phyloP scores from a whole-genome alignment of 2,888 invertebrate genomes.

The Zygogramma bicolorata region DNA sequence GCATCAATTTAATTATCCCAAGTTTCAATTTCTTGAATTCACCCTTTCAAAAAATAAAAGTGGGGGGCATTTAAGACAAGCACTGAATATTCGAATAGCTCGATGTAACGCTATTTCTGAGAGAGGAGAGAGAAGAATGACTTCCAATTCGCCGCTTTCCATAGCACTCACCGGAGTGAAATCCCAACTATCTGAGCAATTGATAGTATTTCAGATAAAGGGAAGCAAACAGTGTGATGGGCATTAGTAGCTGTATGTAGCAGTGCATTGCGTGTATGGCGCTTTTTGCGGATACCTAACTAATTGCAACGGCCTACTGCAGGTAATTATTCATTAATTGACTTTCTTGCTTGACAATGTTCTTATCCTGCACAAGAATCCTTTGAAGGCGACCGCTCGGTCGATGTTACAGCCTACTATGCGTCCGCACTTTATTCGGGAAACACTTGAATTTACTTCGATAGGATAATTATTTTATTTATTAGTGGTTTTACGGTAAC shows the following conservation, averaged over 20 bases:
- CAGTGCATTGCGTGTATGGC: slow-evolving; percentile 17
- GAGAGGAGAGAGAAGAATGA: too few relatives aligned
- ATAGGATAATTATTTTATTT: slow-evolving; percentile 51
- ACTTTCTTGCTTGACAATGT: slow-evolving; percentile 63
- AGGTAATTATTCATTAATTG: slow-evolving; percentile 63
- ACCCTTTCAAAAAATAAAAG: too few relatives aligned
- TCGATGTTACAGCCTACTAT: slow-evolving; percentile 27
- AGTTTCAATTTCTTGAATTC: too few relatives aligned
- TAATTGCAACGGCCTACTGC: slow-evolving; percentile 56
- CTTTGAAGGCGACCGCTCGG: slow-evolving; percentile 52
- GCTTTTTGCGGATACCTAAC: slow-evolving; percentile 48
- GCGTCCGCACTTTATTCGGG: slow-evolving; percentile 51
- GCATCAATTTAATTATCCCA: too few relatives aligned
- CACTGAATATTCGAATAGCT: too few relatives aligned
- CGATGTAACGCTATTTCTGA: too few relatives aligned
- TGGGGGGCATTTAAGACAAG: too few relatives aligned
- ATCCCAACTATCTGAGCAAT: slow-evolving; percentile 1
- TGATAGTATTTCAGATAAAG: slow-evolving; percentile 11
- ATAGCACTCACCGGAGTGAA: not conserved
- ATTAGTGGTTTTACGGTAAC: slow-evolving; percentile 36
- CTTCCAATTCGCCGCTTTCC: not conserved
- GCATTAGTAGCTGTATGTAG: slow-evolving; percentile 12
- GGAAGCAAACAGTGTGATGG: slow-evolving; percentile 17
- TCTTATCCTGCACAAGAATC: slow-evolving; percentile 58
- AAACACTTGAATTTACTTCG: slow-evolving; percentile 52